phyloP scores from a whole-genome alignment of 2,113 vertebrate species.

The human region GRCh38 chr16:88379501-88380000 shows the following conservation, averaged over 20 bases:
- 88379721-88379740: not conserved
- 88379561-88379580: not conserved
- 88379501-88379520: not conserved
- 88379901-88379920: not conserved
- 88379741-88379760: not conserved
- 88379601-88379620: not conserved
- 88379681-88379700: not conserved
- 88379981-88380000: not conserved
- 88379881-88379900: not conserved
- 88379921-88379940: too few species aligned
- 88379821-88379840: not conserved
- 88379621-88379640: not conserved
- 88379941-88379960: accelerated
- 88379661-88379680: not conserved
- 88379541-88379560: not conserved
- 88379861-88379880: accelerated
- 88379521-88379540: not conserved
- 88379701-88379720: not conserved
- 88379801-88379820: accelerated
- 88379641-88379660: too few species aligned
- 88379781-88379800: not conserved
- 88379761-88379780: not conserved
- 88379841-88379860: not conserved
- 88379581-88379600: accelerated
- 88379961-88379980: not conserved